phyloP scores from a whole-genome alignment of 2,888 invertebrate species.

The Netelia inedita region DNA sequence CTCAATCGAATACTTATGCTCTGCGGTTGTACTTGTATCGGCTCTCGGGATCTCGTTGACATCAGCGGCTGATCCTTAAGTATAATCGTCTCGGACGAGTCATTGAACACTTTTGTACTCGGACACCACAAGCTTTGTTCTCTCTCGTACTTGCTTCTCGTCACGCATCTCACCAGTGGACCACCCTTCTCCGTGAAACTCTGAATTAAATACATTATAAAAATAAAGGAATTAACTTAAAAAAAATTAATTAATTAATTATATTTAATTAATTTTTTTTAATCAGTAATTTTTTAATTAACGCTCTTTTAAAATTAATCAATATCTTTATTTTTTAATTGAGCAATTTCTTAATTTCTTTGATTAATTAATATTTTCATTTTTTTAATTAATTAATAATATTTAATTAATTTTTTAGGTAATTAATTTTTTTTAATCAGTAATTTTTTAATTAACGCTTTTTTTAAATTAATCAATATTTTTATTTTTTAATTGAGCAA shows the following conservation, averaged over 20 bases:
- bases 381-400: too few relatives aligned
- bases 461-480: background rate
- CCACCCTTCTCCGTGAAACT: slow-evolving; percentile 35
- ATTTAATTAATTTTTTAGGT: too few relatives aligned
- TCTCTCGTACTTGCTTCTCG: slow-evolving; percentile 69
- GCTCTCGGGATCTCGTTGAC: slow-evolving; percentile 71
- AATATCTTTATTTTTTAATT: background rate
- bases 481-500: slow-evolving; percentile 25
- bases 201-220: background rate
- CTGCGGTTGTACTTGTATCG: slow-evolving; percentile 87
- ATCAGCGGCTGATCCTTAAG: slow-evolving; percentile 70
- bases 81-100: slow-evolving; percentile 48
- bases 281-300: too few relatives aligned
- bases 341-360: background rate
- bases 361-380: background rate
- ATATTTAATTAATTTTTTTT: too few relatives aligned
- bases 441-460: too few relatives aligned
- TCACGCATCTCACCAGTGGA: slow-evolving; percentile 75
- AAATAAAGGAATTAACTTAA: slow-evolving; percentile 7
- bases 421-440: too few relatives aligned
- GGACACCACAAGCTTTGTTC: slow-evolving; percentile 76
- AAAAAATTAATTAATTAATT: too few relatives aligned
- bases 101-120: slow-evolving; percentile 64
- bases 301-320: background rate
- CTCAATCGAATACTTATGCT: slow-evolving; percentile 86